These are phyloP conservation scores for Suricata suricatta DNA, from an alignment of 2,113 vertebrate genomes.

Conservation along the genomic window DNA sequence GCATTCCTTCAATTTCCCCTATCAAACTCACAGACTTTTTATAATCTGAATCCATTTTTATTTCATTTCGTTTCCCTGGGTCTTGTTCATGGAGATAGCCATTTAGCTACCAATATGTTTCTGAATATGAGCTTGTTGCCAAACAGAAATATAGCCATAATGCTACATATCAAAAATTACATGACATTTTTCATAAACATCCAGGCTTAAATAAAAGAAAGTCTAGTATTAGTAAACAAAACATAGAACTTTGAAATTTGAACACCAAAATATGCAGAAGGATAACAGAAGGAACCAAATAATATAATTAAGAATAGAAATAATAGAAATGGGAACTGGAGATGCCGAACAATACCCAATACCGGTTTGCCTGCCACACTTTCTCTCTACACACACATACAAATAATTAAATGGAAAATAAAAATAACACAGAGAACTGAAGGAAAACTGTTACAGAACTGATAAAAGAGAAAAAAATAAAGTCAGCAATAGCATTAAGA, in stretches of 20 bases:
- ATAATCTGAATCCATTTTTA: background rate
- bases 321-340: background rate
- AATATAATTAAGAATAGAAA: background rate
- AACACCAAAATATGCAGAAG: background rate
- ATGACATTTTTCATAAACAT: background rate
- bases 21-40: background rate
- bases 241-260: background rate
- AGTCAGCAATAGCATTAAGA: background rate
- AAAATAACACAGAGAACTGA: background rate
- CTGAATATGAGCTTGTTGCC: background rate
- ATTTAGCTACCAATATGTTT: background rate
- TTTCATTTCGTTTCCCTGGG: fast-evolving
- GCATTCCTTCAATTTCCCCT: background rate
- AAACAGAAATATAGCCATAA: background rate
- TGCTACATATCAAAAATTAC: background rate
- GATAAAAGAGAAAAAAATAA: background rate
- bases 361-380: background rate
- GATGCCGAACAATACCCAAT: background rate
- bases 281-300: background rate
- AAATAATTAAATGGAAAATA: background rate
- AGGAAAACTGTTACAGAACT: background rate
- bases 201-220: background rate
- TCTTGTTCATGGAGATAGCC: background rate
- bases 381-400: background rate
- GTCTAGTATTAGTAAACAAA: background rate